Conservation (phyloP, 2,113 vertebrate genomes). For the Prionailurus bengalensis region DNA sequence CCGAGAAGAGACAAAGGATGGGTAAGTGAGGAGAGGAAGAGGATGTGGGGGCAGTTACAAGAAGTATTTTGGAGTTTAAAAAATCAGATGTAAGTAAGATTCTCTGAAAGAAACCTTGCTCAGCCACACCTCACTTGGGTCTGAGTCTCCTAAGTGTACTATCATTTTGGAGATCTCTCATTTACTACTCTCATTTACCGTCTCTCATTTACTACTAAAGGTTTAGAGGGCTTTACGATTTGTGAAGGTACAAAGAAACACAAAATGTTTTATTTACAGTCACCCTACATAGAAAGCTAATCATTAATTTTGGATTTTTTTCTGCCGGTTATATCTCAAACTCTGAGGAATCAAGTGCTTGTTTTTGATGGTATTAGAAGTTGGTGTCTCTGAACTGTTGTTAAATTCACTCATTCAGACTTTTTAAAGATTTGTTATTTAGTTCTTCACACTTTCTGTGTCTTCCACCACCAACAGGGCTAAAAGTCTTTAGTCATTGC, state of each 20-base stretch:
- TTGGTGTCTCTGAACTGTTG: not conserved
- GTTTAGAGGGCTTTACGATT: not conserved
- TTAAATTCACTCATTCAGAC: slow-evolving; percentile 11
- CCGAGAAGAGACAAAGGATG: not conserved
- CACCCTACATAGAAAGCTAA: not conserved
- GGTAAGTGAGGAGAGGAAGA: not conserved
- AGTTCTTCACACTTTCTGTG: slow-evolving; percentile 4
- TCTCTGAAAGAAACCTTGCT: not conserved
- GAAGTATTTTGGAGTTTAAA: slow-evolving; percentile 17
- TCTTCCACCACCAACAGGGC: not conserved
- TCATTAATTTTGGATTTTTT: slow-evolving; percentile 1
- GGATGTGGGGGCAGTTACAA: not conserved
- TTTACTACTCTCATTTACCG: not conserved
- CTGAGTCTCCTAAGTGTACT: not conserved
- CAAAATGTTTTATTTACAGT: not conserved
- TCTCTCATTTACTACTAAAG: not conserved
- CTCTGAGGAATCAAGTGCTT: not conserved
- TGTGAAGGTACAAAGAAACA: not conserved
- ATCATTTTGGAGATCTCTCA: not conserved
- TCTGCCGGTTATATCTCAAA: not conserved
- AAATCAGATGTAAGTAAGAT: slow-evolving; percentile 4
- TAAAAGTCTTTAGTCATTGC: not conserved
- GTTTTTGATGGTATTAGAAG: not conserved
- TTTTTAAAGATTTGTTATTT: not conserved
- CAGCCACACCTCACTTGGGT: not conserved